phyloP scores from a whole-genome alignment of 53 echinoderm and acorn worm species.

The Antedon mediterranea region DNA sequence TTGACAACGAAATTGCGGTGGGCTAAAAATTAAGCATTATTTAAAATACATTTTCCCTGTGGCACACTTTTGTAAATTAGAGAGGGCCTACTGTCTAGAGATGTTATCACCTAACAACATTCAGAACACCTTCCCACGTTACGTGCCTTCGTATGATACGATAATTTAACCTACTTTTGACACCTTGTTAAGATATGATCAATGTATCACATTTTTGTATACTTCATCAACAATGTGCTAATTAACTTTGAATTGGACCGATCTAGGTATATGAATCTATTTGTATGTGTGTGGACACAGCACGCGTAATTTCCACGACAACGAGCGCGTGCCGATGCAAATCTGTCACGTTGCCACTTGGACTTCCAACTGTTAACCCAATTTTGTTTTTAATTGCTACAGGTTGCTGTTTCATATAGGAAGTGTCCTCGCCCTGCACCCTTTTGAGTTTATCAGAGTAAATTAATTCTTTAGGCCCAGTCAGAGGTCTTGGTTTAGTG shows the following conservation, averaged over 20 bases:
- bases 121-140: background rate
- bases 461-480: background rate
- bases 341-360: background rate
- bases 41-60: no score
- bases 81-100: no score
- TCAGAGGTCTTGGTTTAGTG: background rate
- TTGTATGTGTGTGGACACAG: background rate
- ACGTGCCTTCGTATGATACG: background rate
- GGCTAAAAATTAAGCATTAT: no score
- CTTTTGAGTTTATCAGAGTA: background rate
- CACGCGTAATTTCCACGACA: background rate
- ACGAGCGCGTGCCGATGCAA: background rate
- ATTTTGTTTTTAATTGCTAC: background rate
- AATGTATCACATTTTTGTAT: background rate
- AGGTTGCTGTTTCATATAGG: background rate
- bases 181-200: background rate
- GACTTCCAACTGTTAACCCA: background rate
- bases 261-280: background rate
- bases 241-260: background rate
- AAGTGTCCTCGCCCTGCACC: background rate
- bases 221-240: background rate
- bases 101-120: no score
- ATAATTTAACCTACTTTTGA: background rate
- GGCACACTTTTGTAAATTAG: no score
- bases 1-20: no score